Evolutionary conservation across 2,797 vertebrate species (phyloP).

Genomic region (Streptopelia turtur): DNA sequence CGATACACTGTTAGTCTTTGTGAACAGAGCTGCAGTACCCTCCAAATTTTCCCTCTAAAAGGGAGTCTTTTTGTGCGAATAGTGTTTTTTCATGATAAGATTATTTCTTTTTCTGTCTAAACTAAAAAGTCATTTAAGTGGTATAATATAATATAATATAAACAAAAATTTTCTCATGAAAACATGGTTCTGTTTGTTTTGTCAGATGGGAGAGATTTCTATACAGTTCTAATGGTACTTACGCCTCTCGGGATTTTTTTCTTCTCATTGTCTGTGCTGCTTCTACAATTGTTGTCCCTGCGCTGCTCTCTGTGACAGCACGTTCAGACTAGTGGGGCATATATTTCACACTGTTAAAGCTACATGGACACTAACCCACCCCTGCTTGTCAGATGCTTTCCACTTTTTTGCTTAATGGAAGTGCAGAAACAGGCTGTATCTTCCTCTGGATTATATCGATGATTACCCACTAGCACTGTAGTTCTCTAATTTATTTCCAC

Average conservation of each 20-base stretch:
- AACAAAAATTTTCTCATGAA: neutral
- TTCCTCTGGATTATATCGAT: neutral
- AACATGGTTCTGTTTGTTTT: neutral
- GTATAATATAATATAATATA: neutral
- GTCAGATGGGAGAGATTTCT: neutral
- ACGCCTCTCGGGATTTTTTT: conserved; percentile 19
- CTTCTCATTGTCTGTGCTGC: neutral
- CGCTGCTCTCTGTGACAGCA: neutral
- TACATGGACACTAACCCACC: neutral
- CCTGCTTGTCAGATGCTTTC: neutral
- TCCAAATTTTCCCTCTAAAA: neutral
- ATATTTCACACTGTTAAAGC: neutral
- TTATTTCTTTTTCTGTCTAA: neutral
- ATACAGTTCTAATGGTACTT: neutral
- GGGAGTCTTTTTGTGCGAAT: neutral
- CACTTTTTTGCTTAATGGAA: neutral
- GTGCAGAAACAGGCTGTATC: neutral
- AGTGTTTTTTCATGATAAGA: neutral
- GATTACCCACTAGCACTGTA: neutral
- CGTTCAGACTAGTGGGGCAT: neutral
- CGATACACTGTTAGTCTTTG: neutral
- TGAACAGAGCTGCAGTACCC: neutral
- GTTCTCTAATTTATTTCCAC: neutral
- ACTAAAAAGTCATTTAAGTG: neutral
- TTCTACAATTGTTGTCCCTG: neutral